phyloP scores from a whole-genome alignment of 2,113 vertebrate genomes.

The Rattus norvegicus region DNA sequence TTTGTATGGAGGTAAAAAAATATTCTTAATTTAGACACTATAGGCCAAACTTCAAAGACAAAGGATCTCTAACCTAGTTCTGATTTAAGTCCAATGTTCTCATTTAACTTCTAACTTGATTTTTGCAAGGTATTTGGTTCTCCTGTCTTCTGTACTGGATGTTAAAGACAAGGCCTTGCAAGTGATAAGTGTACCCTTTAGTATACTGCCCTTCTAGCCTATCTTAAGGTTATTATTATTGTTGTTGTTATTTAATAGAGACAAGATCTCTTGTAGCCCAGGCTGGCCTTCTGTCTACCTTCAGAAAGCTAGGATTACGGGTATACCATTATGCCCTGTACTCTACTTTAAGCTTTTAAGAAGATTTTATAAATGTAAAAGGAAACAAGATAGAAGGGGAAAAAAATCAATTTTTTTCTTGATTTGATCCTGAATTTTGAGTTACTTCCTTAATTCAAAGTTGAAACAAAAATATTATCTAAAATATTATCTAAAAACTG shows the following conservation, averaged over 20 bases:
- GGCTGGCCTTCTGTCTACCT: background rate
- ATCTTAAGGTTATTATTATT: background rate
- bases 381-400: background rate
- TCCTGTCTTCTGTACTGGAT: background rate
- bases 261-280: background rate
- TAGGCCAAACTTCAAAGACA: background rate
- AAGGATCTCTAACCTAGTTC: constrained; percentile 35
- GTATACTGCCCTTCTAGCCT: background rate
- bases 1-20: constrained; percentile 1
- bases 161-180: background rate
- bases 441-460: constrained; percentile 36
- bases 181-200: background rate
- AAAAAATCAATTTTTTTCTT: background rate
- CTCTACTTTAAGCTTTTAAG: background rate
- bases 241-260: background rate
- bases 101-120: constrained; percentile 43
- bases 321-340: background rate
- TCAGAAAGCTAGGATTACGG: background rate
- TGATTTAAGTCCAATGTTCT: constrained; percentile 40
- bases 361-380: constrained; percentile 28
- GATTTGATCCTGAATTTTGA: constrained; percentile 54
- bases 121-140: constrained; percentile 18
- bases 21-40: constrained; percentile 28
- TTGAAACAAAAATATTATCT: background rate
- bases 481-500: background rate